Evolutionary conservation across 2,888 invertebrate species (phyloP).

Genomic region (Choreutis nemorana): DNA sequence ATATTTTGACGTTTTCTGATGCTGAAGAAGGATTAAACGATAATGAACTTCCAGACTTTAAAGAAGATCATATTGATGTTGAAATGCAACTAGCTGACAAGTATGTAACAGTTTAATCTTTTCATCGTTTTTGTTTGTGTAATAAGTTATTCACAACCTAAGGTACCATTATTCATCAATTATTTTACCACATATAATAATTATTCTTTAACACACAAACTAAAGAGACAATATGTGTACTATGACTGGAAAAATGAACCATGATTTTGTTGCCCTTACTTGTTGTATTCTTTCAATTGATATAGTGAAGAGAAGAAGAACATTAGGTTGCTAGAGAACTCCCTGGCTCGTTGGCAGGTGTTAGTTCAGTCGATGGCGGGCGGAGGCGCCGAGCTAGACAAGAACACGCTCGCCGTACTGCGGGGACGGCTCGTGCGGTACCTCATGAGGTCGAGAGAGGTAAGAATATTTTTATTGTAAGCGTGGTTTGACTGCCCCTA

Average conservation of each 20-base stretch:
- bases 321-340: constrained; percentile 88
- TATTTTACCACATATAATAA: not conserved
- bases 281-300: constrained; percentile 8
- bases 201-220: not conserved
- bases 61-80: constrained; percentile 82
- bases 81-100: constrained; percentile 79
- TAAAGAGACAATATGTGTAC: not conserved
- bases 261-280: constrained; percentile 1
- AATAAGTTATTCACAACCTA: not conserved
- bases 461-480: too few relatives aligned
- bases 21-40: constrained; percentile 91
- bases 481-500: too few relatives aligned
- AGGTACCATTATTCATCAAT: not conserved
- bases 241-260: not conserved
- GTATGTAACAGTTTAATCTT: constrained; percentile 19
- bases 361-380: constrained; percentile 90
- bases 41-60: constrained; percentile 80
- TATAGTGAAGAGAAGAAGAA: constrained; percentile 79
- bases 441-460: constrained; percentile 91
- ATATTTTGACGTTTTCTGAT: constrained; percentile 84
- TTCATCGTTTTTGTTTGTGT: not conserved
- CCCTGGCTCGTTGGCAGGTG: constrained; percentile 87
- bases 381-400: constrained; percentile 88
- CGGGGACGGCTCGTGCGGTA: constrained; percentile 92
- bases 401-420: constrained; percentile 91